These are phyloP conservation scores for Sorex fumeus DNA, from an alignment of 2,113 vertebrate species.

Conservation along the genomic window DNA sequence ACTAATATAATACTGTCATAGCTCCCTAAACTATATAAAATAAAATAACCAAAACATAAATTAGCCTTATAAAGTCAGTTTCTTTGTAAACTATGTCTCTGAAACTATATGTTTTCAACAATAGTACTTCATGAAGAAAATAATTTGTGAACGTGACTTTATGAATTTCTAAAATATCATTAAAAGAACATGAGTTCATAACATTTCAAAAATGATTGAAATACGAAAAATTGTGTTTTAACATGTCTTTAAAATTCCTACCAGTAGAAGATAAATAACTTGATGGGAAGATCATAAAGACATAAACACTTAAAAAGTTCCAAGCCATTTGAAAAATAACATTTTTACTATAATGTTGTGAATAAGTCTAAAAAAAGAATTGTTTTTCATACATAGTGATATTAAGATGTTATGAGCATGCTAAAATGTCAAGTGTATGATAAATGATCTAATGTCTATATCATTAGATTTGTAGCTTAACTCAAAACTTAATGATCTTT, in stretches of 20 bases:
- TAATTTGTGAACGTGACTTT: neutral
- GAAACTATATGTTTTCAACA: neutral
- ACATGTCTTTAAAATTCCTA: no score
- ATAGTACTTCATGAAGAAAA: neutral
- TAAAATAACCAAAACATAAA: neutral
- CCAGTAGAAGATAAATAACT: neutral
- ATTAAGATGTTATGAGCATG: constrained; percentile 37
- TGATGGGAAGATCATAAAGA: neutral
- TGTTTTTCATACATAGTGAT: neutral
- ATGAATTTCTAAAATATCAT: neutral
- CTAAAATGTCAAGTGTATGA: constrained; percentile 38
- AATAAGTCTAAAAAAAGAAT: neutral
- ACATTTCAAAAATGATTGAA: neutral
- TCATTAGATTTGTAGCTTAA: constrained; percentile 29
- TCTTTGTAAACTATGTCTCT: neutral
- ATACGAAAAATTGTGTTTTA: neutral
- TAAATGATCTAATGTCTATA: constrained; percentile 34
- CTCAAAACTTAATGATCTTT: constrained; percentile 51
- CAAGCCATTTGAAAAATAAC: neutral
- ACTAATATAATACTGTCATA: no score
- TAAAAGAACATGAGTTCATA: neutral
- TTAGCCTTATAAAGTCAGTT: neutral
- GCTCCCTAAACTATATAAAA: no score
- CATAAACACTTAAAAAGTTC: neutral
- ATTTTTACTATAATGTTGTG: neutral